phyloP scores from a whole-genome alignment of 2,113 vertebrate genomes.

The mouse (Mus musculus) region DNA sequence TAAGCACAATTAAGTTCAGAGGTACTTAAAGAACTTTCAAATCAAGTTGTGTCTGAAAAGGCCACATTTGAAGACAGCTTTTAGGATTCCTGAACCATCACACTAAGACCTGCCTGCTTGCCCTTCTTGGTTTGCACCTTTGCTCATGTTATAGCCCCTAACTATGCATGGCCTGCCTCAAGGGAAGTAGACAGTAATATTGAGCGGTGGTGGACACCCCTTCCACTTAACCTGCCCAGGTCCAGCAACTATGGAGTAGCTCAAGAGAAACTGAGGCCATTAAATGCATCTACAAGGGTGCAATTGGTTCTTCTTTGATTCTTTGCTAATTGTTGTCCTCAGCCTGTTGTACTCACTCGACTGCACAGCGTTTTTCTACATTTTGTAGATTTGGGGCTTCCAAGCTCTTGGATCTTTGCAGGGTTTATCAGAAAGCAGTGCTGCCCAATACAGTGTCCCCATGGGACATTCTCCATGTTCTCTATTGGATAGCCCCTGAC shows the following conservation, averaged over 20 bases:
- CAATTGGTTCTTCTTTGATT: conserved; percentile 4
- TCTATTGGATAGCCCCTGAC: not conserved
- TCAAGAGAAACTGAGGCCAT: conserved; percentile 21
- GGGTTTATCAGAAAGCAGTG: not conserved
- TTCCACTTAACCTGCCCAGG: not conserved
- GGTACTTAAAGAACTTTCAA: not conserved
- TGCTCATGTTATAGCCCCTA: not conserved
- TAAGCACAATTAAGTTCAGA: conserved; percentile 20
- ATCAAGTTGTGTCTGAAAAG: not conserved
- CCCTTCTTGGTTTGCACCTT: not conserved
- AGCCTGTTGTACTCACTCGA: not conserved
- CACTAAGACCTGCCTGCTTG: not conserved
- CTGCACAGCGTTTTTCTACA: not conserved
- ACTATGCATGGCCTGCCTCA: not conserved
- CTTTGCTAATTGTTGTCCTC: conserved; percentile 18
- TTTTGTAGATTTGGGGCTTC: not conserved
- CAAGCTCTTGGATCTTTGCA: conserved; percentile 18
- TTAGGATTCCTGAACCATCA: not conserved
- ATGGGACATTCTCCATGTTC: not conserved
- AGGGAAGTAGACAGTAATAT: not conserved
- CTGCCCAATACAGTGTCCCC: not conserved
- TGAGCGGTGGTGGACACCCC: not conserved
- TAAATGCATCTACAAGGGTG: not conserved
- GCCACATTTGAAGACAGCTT: not conserved
- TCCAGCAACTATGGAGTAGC: not conserved